Conservation (phyloP, 2,797 vertebrate species). For the Anguilla megastoma region DNA sequence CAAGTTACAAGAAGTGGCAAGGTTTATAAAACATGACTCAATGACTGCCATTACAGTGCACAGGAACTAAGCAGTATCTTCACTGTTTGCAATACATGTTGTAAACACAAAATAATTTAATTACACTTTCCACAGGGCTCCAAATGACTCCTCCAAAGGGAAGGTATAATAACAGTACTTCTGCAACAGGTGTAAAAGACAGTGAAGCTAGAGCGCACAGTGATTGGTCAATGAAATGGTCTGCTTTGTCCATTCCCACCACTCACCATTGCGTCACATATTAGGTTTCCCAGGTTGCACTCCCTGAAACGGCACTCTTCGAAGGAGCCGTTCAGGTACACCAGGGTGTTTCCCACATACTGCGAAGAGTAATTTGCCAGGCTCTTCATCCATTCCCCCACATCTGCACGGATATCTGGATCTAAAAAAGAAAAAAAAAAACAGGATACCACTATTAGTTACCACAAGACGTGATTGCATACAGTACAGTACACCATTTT, state of each 20-base stretch:
- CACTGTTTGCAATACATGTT: background rate
- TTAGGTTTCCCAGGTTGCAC: slow-evolving; percentile 92
- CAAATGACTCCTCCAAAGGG: too few species aligned
- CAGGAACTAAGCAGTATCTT: background rate
- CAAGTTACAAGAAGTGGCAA: background rate
- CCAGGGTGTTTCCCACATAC: slow-evolving; percentile 81
- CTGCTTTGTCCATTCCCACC: background rate
- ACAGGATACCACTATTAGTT: background rate
- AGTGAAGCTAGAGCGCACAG: background rate
- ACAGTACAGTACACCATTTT: too few species aligned
- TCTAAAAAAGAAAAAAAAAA: slow-evolving; percentile 65
- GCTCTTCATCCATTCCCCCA: slow-evolving; percentile 75
- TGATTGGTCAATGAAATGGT: background rate
- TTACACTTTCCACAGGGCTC: too few species aligned
- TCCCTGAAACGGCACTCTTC: slow-evolving; percentile 82
- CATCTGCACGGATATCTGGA: slow-evolving; percentile 71
- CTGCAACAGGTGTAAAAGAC: background rate
- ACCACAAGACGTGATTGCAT: background rate
- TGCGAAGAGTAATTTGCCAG: slow-evolving; percentile 76
- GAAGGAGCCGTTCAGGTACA: slow-evolving; percentile 83
- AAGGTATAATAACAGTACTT: background rate
- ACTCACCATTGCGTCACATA: slow-evolving; percentile 90
- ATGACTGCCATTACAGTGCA: background rate
- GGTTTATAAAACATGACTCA: too few species aligned
- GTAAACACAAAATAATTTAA: background rate